Evolutionary conservation across 2,113 vertebrate genomes (phyloP).

Genomic region (Rhea pennata): DNA sequence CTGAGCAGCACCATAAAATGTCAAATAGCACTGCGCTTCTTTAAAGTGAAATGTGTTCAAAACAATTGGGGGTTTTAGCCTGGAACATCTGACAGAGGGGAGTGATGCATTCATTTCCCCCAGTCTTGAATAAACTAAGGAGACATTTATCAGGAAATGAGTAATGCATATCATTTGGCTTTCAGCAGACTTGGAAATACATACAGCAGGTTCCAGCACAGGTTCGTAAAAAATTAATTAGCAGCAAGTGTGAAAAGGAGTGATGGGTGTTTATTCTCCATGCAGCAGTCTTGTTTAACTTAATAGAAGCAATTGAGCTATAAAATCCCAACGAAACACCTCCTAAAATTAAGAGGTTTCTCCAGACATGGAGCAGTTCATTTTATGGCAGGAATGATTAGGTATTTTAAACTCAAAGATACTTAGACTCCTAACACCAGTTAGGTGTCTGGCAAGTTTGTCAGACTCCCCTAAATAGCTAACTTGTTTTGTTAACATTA

Average conservation of each 20-base stretch:
- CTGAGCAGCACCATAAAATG: neutral
- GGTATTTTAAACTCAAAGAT: neutral
- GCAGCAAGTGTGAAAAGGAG: neutral
- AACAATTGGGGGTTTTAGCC: neutral
- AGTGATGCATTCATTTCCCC: neutral
- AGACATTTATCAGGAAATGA: neutral
- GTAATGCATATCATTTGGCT: neutral
- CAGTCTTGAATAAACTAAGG: neutral
- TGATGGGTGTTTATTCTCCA: neutral
- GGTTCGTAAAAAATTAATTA: slow-evolving; percentile 7
- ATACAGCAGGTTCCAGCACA: neutral
- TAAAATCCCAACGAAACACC: neutral
- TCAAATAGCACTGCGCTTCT: neutral
- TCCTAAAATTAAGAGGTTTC: neutral
- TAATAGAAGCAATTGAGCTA: neutral
- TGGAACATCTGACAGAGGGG: neutral
- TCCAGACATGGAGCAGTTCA: neutral
- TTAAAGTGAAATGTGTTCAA: neutral
- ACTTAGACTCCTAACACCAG: neutral
- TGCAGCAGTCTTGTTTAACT: neutral
- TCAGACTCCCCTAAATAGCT: neutral
- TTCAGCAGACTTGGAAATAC: neutral
- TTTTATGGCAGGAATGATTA: neutral
- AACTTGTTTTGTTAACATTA: neutral
- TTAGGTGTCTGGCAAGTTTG: neutral